Evolutionary conservation across 2,888 invertebrate species (phyloP), one percentile per base, ranked within the genome.

Genomic region (Saturnia pavonia): DNA sequence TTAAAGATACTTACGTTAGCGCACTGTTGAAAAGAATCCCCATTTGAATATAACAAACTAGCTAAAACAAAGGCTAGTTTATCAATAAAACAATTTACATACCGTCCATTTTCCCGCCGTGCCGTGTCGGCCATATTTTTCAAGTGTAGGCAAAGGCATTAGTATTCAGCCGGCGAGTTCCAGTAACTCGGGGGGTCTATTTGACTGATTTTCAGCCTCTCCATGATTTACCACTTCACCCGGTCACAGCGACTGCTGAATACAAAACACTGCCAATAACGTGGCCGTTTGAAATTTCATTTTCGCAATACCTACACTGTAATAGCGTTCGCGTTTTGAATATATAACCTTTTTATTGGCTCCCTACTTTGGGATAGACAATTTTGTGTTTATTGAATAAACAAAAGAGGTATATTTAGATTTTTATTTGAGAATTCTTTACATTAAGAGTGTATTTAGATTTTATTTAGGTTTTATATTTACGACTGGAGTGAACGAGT

Each of bases 191-290:
- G 88, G 70, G 85, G 89, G 90, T 92, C 91, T 92, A 91, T 93
- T 92, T 92, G 93, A 92, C 93, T 93, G 93, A 93, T 93, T 93
- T 91, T 92, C 93, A 91, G 91, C 88, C 88, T 85, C 90, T 92
- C 91, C 90, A 92, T 93, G 93, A 93, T 93, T 93, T 91, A 91
- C 91, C 92, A 93, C 93, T 93, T 93, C 90, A 88, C 92, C 91
- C 93, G 91, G 93, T 91, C 92, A 92, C 87, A 74, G 75, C 85
- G 84, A 78, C 88, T 76, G 81, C 79, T 89, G 93, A 92, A 92
- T 93, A 88, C 84, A 81, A 90, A 92, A 79, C 81, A 88, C 27
- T 60, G 85, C 87, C 88, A 87, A 90, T 90, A 82, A 81, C 79
- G 77, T 80, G 83, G 85, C 80, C 84, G 85, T 88, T 88, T 89